Base-by-base conservation (phyloP, 30 jellyfish, hydroid and myxozoan genomes). In the Aurelia coerulea region DNA sequence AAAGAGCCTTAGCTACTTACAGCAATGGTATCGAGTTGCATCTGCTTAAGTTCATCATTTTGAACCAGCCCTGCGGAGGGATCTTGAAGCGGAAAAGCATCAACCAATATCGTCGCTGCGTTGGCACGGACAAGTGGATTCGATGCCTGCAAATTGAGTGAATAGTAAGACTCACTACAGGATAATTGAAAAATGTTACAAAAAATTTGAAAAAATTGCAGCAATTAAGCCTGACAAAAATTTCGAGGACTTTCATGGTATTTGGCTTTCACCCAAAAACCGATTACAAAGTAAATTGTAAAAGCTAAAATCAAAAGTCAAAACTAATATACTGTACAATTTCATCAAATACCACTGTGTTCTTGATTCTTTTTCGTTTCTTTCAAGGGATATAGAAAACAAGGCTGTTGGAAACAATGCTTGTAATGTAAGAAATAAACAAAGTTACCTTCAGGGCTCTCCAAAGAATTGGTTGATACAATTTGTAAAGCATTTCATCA, bases 401-500 rank as follows among this genome's bases (percentile, higher is more conserved):
- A 46, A 6, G 16, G 0, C 5, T 37, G 5, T 37, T 37, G 5
- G 1, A 46, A 46, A 46, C 56, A 46, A 37, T 2, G 49, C 49
- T 37, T 5, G 56, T 46, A 9, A 3, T 39, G 51, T 0, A 39
- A 39, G 51, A 39, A 50, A 14, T 0, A 31, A 46, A 52, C 31
- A 77, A 23, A 58, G 66, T 0, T 65, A 80, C 90, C 74, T 80
- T 80, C 3, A 80, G 63, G n/a, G 90, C 81, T 34, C 90, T 80
- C 90, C 90, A 80, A 16, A 80, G 63, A 41, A 80, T 80, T 3
- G 90, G 90, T 46, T 80, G 90, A 19, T 80, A 80, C 79, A 80
- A 10, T 12, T 56, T 65, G 59, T 80, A 80, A 53, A 80, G 82
- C 90, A 80, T 80, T 71, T 80, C 82, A 31, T 80, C 90, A 10